Evolutionary conservation across 2,113 vertebrate genomes (phyloP), one percentile per base, ranked within the genome.

Genomic region (Percopsis transmontana): DNA sequence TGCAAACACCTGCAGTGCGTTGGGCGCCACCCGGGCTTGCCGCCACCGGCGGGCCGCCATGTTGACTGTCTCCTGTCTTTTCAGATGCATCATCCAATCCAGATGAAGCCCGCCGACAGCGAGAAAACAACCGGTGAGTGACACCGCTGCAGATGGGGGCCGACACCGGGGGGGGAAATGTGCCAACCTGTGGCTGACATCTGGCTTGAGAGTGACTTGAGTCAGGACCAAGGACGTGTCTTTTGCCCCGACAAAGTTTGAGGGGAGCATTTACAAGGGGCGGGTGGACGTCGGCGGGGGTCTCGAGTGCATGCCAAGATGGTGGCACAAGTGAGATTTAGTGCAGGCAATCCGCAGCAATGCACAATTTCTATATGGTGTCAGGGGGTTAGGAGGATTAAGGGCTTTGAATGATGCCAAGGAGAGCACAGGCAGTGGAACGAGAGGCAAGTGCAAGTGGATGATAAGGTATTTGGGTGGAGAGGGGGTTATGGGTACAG

Each of bases 51-150:
- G 11, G 19, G 41, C 27, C 64, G 52, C 7, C 0, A 5, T 20
- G 16, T 66, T 74, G 70, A 82, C 68, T 0, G 0, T 68, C 63
- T 55, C 55, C 9, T 68, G 71, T 78, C 59, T 61, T 58, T 89
- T 76, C 66, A 98, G 96, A 97, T 98, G 96, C 95, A 98, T 96
- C 96, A 98, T 95, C 95, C 96, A 91, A 97, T 98, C 92, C 96
- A 98, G 94, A 98, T 98, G 96, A 98, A 98, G 91, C 96, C 96
- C 1, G 96, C 96, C 88, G 96, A 98, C 73, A 98, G 95, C 81
- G 96, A 98, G 94, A 98, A 98, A 93, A 96, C 95, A 75, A 98
- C 94, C 82, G 96, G 95, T 97, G 93, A 75, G 95, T 94, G 69
- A 48, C 73, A 72, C 70, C 52, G 58, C 44, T n/a, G 58, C 14